Conservation (phyloP, 2,888 invertebrate genomes). For the Idaea straminata region DNA sequence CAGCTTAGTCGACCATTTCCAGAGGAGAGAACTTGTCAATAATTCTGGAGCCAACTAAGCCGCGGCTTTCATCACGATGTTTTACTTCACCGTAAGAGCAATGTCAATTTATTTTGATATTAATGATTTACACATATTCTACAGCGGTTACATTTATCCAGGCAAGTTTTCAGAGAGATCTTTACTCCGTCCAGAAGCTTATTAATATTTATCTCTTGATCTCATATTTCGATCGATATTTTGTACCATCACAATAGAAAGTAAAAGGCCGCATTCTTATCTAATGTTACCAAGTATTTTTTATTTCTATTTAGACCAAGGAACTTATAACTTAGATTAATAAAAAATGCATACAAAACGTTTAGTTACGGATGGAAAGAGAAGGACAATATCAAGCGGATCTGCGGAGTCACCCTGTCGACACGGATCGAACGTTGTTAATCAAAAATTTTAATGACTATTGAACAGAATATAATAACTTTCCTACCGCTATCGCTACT, state of each 20-base stretch:
- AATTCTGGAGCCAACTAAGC: too few relatives aligned
- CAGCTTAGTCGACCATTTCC: too few relatives aligned
- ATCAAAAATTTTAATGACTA: slow-evolving; percentile 81
- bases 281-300: slow-evolving; percentile 56
- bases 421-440: slow-evolving; percentile 77
- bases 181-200: slow-evolving; percentile 12
- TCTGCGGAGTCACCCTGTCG: slow-evolving; percentile 75
- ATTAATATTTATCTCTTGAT: slow-evolving; percentile 14
- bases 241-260: slow-evolving; percentile 30
- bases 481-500: slow-evolving; percentile 65
- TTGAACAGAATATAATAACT: slow-evolving; percentile 79
- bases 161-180: slow-evolving; percentile 9
- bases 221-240: slow-evolving; percentile 31
- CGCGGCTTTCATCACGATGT: too few relatives aligned
- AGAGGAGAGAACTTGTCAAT: too few relatives aligned
- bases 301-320: slow-evolving; percentile 39
- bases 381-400: slow-evolving; percentile 64
- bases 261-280: slow-evolving; percentile 49
- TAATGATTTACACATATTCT: slow-evolving; percentile 17
- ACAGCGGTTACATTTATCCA: slow-evolving; percentile 19
- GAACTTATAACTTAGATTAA: slow-evolving; percentile 48
- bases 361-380: slow-evolving; percentile 72
- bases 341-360: slow-evolving; percentile 69
- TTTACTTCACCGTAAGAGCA: too few relatives aligned
- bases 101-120: slow-evolving; percentile 15